A percentile compares a stretch with the other conserved stretches of the same genome.
Evolutionary conservation across 2,113 vertebrate species (phyloP).

Genomic region (Phylloscopus trochilus): DNA sequence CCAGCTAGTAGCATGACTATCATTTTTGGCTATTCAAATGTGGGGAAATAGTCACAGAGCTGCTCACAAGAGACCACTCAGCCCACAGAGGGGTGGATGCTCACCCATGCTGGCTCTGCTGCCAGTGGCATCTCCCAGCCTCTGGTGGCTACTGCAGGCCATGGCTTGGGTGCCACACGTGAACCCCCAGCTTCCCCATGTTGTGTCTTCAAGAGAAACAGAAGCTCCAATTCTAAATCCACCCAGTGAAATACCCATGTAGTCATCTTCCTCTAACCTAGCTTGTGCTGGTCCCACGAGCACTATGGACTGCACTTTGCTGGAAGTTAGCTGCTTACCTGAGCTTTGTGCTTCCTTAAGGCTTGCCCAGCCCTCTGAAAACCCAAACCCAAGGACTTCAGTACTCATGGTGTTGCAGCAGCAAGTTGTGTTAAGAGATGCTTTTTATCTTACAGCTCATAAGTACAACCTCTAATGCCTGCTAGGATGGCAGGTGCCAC

Average conservation of each 20-base stretch:
- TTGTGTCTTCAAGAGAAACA: not conserved
- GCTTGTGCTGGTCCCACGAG: not conserved
- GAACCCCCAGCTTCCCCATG: not conserved
- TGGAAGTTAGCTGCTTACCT: not conserved
- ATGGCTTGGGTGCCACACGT: not conserved
- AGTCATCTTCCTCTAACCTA: not conserved
- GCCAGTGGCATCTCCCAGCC: not conserved
- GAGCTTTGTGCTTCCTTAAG: not conserved
- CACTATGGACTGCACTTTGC: rapidly evolving
- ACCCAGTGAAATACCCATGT: not conserved
- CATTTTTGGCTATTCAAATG: not conserved
- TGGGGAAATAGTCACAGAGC: not conserved
- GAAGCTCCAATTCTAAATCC: not conserved
- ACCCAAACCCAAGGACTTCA: not conserved
- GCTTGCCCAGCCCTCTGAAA: not conserved
- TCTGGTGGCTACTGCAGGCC: not conserved
- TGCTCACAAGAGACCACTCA: not conserved
- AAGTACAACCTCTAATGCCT: not conserved
- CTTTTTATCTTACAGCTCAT: not conserved
- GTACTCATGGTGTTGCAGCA: not conserved
- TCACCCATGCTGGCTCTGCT: not conserved
- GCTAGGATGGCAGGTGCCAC: not conserved
- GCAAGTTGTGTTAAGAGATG: not conserved
- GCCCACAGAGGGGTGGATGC: not conserved
- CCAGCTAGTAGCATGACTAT: not conserved